A percentile compares a stretch with the other conserved stretches of the same genome.
phyloP scores from a whole-genome alignment of 2,113 vertebrate genomes.

The Hystrix brachyura region DNA sequence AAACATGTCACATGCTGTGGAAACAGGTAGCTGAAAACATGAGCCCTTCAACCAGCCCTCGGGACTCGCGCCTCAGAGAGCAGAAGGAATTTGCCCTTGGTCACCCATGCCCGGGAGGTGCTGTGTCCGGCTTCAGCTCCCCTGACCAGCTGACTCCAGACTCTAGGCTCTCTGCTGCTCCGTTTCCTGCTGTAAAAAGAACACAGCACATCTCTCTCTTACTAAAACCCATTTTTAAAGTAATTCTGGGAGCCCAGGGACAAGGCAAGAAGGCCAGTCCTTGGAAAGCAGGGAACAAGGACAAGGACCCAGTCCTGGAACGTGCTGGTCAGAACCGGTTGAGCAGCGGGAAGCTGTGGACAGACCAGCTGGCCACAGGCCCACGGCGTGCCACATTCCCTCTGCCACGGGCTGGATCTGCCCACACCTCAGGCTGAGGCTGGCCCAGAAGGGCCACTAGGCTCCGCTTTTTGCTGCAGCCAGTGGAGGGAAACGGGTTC shows the following conservation, averaged over 20 bases:
- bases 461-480: background rate
- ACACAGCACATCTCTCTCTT: background rate
- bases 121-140: background rate
- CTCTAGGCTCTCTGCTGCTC: background rate
- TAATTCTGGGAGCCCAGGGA: background rate
- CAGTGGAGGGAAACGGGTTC: background rate
- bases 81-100: background rate
- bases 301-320: background rate
- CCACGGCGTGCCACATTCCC: background rate
- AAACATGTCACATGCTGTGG: background rate
- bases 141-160: background rate
- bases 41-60: background rate
- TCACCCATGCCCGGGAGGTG: background rate
- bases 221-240: background rate
- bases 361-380: background rate
- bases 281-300: constrained; percentile 4
- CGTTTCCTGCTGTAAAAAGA: background rate
- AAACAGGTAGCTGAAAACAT: background rate
- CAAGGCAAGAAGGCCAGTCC: background rate
- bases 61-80: background rate
- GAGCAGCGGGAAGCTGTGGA: background rate
- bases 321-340: background rate
- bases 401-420: background rate
- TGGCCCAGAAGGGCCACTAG: background rate
- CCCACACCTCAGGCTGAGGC: background rate